Evolutionary conservation across 2,113 vertebrate genomes (phyloP), one percentile per base, ranked within the genome.

Genomic region (Arenaria interpres): DNA sequence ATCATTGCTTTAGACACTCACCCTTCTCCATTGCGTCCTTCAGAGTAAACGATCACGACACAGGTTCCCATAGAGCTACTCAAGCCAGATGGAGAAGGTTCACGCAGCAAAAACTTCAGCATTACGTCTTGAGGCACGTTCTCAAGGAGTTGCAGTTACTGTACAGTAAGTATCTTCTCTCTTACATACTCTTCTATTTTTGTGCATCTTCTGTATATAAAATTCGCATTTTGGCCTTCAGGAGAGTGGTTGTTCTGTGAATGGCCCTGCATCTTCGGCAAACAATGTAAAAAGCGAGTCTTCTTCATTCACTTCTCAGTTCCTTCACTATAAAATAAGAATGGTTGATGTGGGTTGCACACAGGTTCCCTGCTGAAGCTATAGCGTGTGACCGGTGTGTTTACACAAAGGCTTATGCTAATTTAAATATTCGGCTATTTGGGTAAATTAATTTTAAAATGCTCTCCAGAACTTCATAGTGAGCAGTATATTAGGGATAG

Each of bases 31-130:
- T 20, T 72, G 3, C 30, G 77, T 6, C 12, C 10, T 60, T 56
- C n/a, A 10, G 3, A 62, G 43, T 7, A 68, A n/a, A 66, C 62
- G 62, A 35, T 12, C 0, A 0, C 3, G 10, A 37, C 28, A 12
- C 20, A 37, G 4, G 9, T 27, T 87, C 35, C 51, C 51, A 32
- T 6, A 30, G 78, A 80, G 53, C 28, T 90, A 22, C 59, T 74
- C 64, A 56, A 82, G 60, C 32, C 54, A 74, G 63, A 45, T 59
- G 32, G 78, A 80, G n/a, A 73, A 69, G 6, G 14, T 37, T 81
- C 37, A 50, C 43, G 30, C 23, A 20, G 20, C 28, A 63, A 80
- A n/a, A 81, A 45, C 43, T 45, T 62, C 69, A 81, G n/a, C 39
- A 18, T 69, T 22, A 13, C n/a, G 64, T 46, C 32, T 28, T 25